Conservation (phyloP, 1,140 invertebrate genomes). For the Ceratitis capitata region DNA sequence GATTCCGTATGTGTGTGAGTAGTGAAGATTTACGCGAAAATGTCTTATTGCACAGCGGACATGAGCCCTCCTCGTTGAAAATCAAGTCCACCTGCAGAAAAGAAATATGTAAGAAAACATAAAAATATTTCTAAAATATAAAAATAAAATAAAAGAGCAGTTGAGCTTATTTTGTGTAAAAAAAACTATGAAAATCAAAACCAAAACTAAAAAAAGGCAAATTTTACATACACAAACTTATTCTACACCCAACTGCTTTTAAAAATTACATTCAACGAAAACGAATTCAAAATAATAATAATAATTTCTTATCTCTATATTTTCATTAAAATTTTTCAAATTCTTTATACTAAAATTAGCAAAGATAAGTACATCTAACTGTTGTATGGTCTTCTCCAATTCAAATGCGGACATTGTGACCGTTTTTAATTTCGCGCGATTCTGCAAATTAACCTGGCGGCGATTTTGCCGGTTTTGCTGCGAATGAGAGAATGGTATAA, state of each 20-base stretch:
- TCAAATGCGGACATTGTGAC: conserved; percentile 47
- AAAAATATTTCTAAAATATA: not conserved
- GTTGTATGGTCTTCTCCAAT: conserved; percentile 50
- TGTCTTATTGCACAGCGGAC: conserved; percentile 70
- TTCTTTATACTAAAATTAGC: not conserved
- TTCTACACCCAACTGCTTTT: too few relatives aligned
- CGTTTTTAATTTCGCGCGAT: conserved; percentile 41
- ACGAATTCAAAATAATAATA: too few relatives aligned
- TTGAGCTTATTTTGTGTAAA: not conserved
- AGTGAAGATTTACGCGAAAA: conserved; percentile 70
- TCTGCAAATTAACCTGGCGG: conserved; percentile 3
- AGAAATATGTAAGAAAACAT: not conserved
- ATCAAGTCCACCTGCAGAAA: conserved; percentile 60
- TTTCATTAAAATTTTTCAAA: not conserved
- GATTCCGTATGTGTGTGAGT: conserved; percentile 71
- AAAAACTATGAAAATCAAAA: not conserved
- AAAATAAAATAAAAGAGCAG: not conserved
- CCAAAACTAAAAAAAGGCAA: not conserved
- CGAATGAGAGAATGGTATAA: conserved; percentile 45
- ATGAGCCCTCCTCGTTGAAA: conserved; percentile 66
- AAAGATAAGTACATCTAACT: conserved; percentile 48
- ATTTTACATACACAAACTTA: too few relatives aligned
- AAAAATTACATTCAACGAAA: too few relatives aligned
- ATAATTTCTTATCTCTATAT: not conserved
- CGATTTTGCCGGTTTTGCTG: conserved; percentile 40